Evolutionary conservation across 2,888 invertebrate genomes (phyloP).

Genomic region (Xylota sylvarum): DNA sequence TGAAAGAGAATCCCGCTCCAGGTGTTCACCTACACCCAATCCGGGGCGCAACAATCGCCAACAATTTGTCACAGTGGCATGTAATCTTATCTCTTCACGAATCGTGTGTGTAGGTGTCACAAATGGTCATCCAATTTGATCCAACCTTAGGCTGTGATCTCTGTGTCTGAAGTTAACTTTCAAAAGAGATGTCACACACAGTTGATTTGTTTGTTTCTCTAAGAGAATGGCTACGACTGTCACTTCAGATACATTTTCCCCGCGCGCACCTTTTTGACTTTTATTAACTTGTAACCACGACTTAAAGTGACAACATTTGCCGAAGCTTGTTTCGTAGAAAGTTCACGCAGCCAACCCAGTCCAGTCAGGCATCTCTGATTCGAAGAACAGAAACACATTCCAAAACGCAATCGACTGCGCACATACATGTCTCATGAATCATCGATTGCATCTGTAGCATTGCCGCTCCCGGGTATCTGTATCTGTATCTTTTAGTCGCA

Average conservation of each 20-base stretch:
- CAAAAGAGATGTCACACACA: slow-evolving; percentile 14
- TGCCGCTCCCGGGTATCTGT: slow-evolving; percentile 57
- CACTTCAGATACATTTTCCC: slow-evolving; percentile 44
- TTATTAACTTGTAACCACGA: slow-evolving; percentile 67
- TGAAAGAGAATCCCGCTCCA: neutral
- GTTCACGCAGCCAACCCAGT: slow-evolving; percentile 41
- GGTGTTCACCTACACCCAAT: slow-evolving; percentile 26
- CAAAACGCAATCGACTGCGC: slow-evolving; percentile 66
- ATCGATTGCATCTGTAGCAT: slow-evolving; percentile 66
- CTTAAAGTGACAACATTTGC: slow-evolving; percentile 68
- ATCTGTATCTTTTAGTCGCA: slow-evolving; percentile 47
- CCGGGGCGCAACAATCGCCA: neutral
- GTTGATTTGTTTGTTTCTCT: slow-evolving; percentile 9
- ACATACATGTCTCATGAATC: slow-evolving; percentile 69
- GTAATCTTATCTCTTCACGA: slow-evolving; percentile 18
- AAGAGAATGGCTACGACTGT: slow-evolving; percentile 27
- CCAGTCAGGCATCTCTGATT: slow-evolving; percentile 2
- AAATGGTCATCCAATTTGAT: slow-evolving; percentile 31
- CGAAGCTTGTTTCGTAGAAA: slow-evolving; percentile 20
- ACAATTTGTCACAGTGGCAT: slow-evolving; percentile 47
- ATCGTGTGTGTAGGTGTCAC: slow-evolving; percentile 59
- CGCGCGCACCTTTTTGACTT: slow-evolving; percentile 38
- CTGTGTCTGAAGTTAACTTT: neutral
- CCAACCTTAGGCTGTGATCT: slow-evolving; percentile 1
- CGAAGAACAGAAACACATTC: slow-evolving; percentile 25